A percentile compares a stretch with the other conserved stretches of the same genome.
phyloP scores from a whole-genome alignment of 2,888 invertebrate genomes.

The Erynnis tages region DNA sequence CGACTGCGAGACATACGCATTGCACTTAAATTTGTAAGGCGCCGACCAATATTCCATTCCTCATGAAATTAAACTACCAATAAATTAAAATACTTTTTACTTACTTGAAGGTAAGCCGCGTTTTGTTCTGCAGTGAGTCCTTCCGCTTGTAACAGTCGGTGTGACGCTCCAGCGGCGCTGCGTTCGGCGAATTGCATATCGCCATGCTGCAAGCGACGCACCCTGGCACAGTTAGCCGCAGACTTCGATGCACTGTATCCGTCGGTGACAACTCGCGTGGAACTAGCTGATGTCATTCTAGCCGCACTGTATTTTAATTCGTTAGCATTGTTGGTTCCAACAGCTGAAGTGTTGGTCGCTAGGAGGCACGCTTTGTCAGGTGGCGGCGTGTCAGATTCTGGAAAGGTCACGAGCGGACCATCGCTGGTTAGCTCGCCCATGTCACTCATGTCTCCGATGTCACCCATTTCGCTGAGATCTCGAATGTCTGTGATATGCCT shows the following conservation, averaged over 20 bases:
- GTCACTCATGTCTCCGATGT: constrained; percentile 75
- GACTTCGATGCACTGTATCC: constrained; percentile 88
- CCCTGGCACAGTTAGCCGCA: constrained; percentile 71
- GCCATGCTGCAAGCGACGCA: constrained; percentile 87
- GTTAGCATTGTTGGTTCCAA: constrained; percentile 78
- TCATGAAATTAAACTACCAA: neutral
- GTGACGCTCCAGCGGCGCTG: constrained; percentile 88
- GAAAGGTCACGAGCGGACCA: constrained; percentile 90
- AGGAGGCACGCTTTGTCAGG: constrained; percentile 75
- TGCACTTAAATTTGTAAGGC: constrained; percentile 5
- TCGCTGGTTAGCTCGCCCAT: constrained; percentile 69
- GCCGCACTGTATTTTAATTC: constrained; percentile 92
- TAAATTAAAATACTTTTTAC: constrained; percentile 34
- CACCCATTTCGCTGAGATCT: constrained; percentile 73
- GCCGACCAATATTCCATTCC: neutral
- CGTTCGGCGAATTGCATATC: constrained; percentile 91
- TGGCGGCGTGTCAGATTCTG: constrained; percentile 88
- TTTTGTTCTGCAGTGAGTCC: constrained; percentile 93
- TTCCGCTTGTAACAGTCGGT: constrained; percentile 90
- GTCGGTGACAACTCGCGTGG: constrained; percentile 89
- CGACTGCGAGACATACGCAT: constrained; percentile 17
- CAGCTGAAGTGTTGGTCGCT: constrained; percentile 64
- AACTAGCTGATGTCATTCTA: constrained; percentile 87
- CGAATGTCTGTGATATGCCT: constrained; percentile 71
- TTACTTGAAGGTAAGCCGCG: constrained; percentile 90